Evolutionary conservation across 2,797 vertebrate genomes (phyloP).

Genomic region (Notamacropus eugenii): DNA sequence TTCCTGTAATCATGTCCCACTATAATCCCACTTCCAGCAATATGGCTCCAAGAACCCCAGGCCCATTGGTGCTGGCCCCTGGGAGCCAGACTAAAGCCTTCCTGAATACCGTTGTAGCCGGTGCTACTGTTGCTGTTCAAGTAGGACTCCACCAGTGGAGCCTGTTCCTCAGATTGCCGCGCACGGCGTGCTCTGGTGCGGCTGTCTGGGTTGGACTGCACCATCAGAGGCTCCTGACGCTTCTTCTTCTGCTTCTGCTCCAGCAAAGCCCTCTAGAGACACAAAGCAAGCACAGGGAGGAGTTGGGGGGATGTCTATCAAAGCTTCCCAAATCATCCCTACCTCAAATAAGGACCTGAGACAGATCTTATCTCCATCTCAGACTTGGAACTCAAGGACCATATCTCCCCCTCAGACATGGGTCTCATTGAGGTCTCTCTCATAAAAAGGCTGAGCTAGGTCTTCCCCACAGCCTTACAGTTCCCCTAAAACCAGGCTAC

Average conservation of each 20-base stretch:
- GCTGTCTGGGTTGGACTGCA: slow-evolving; percentile 96
- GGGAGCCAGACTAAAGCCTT: neutral
- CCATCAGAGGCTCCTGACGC: slow-evolving; percentile 98
- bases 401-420: neutral
- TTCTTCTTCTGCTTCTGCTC: slow-evolving; percentile 99
- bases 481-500: neutral
- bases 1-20: neutral
- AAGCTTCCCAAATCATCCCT: neutral
- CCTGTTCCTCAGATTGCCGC: slow-evolving; percentile 97
- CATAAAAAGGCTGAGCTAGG: neutral
- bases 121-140: slow-evolving; percentile 97
- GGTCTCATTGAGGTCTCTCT: neutral
- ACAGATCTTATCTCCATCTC: neutral
- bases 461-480: neutral
- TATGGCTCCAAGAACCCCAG: neutral
- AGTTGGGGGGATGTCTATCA: neutral
- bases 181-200: slow-evolving; percentile 92
- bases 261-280: slow-evolving; percentile 91
- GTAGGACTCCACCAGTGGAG: slow-evolving; percentile 97
- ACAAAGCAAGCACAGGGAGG: neutral
- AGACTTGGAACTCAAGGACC: neutral
- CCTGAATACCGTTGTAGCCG: slow-evolving; percentile 92
- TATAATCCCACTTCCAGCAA: neutral
- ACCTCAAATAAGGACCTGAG: neutral
- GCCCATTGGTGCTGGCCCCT: neutral